Conservation (phyloP, 2,888 invertebrate genomes). For the Clivina fossor region DNA sequence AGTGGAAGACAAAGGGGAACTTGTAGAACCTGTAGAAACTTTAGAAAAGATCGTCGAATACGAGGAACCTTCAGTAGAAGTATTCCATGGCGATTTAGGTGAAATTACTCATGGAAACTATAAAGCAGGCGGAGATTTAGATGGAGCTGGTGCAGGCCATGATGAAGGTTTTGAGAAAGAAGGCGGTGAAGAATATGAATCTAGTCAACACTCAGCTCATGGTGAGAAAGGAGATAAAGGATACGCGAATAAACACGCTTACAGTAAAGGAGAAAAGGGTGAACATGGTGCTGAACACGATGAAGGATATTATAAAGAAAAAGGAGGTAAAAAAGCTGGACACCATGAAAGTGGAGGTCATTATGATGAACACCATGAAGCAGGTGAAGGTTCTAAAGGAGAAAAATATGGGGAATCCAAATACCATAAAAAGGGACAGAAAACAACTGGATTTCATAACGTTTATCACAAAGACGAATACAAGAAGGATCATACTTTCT, state of each 20-base stretch:
- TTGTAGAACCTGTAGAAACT: constrained; percentile 51
- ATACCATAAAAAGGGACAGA: constrained; percentile 68
- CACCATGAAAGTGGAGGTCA: constrained; percentile 59
- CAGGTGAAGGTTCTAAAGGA: constrained; percentile 59
- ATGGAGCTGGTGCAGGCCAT: constrained; percentile 36
- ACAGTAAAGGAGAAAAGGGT: constrained; percentile 61
- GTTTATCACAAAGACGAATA: constrained; percentile 76
- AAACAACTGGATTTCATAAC: constrained; percentile 71
- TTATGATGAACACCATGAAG: constrained; percentile 59
- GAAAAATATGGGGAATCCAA: constrained; percentile 61
- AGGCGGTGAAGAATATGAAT: constrained; percentile 55
- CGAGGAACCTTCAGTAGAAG: constrained; percentile 42
- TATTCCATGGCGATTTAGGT: constrained; percentile 39
- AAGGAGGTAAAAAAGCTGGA: constrained; percentile 58
- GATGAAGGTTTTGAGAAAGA: constrained; percentile 40
- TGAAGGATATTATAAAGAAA: constrained; percentile 58
- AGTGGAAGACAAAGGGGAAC: constrained; percentile 40
- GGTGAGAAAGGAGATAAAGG: constrained; percentile 62
- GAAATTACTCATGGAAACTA: constrained; percentile 44
- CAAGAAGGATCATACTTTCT: constrained; percentile 76
- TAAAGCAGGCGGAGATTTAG: constrained; percentile 47
- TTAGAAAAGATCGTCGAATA: constrained; percentile 43
- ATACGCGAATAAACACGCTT: constrained; percentile 57
- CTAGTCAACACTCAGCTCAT: constrained; percentile 55
- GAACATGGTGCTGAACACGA: constrained; percentile 58